These are phyloP conservation scores for Aethes cnicana DNA, from an alignment of 2,888 invertebrate species.

Conservation along the genomic window DNA sequence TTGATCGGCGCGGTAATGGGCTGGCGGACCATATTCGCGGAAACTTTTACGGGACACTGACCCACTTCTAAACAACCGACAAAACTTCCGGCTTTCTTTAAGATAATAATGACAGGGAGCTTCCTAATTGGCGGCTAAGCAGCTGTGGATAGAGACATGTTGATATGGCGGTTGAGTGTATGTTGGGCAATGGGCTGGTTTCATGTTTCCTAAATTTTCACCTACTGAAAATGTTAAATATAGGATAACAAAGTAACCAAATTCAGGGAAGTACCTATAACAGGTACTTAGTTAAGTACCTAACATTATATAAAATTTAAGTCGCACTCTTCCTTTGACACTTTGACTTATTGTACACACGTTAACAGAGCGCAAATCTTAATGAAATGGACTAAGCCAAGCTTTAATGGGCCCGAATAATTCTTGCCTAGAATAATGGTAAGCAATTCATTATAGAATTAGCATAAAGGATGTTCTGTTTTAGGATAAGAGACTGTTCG, in stretches of 20 bases:
- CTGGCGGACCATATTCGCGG: conserved; percentile 64
- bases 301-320: too few species aligned
- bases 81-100: conserved; percentile 58
- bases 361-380: neutral
- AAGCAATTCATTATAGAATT: conserved; percentile 26
- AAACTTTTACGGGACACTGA: conserved; percentile 78
- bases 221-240: too few species aligned
- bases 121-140: conserved; percentile 10
- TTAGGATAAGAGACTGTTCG: conserved; percentile 25
- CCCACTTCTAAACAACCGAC: conserved; percentile 65
- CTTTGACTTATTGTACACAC: too few species aligned
- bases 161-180: conserved; percentile 1
- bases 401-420: conserved; percentile 18
- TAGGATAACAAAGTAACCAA: too few species aligned
- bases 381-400: conserved; percentile 8
- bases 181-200: neutral
- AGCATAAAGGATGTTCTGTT: conserved; percentile 30
- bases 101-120: conserved; percentile 36
- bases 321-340: too few species aligned
- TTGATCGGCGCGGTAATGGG: conserved; percentile 68
- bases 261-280: too few species aligned
- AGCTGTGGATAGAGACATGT: neutral
- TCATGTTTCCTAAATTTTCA: too few species aligned
- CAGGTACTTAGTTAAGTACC: too few species aligned
- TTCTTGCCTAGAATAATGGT: conserved; percentile 29